Conservation (phyloP, 2,113 vertebrate species). For the Genyomyrus donnyi region DNA sequence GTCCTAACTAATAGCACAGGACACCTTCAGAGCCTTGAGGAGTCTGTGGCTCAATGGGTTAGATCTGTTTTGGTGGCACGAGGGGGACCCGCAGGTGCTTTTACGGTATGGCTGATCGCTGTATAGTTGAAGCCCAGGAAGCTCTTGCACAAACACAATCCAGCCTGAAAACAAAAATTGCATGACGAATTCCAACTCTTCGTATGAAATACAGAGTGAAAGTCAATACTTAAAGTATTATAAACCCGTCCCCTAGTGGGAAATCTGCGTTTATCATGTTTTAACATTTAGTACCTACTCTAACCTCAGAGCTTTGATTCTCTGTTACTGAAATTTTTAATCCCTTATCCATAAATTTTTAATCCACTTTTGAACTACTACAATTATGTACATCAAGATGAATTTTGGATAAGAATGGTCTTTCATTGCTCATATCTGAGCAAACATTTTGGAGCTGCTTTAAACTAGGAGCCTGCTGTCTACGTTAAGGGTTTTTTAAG, state of each 20-base stretch:
- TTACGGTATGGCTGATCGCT: neutral
- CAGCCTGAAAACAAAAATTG: neutral
- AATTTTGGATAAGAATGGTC: slow-evolving; percentile 47
- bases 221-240: slow-evolving; percentile 12
- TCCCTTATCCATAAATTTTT: slow-evolving; percentile 29
- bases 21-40: neutral
- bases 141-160: neutral
- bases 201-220: slow-evolving; percentile 24
- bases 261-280: slow-evolving; percentile 34
- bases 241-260: slow-evolving; percentile 12
- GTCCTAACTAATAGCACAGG: neutral
- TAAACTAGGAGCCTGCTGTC: neutral
- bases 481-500: neutral
- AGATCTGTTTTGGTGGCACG: neutral
- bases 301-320: slow-evolving; percentile 20
- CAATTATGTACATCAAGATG: slow-evolving; percentile 37
- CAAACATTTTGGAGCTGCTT: neutral
- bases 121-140: neutral
- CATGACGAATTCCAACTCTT: slow-evolving; percentile 23
- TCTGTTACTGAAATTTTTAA: slow-evolving; percentile 42
- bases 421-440: neutral
- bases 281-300: slow-evolving; percentile 3
- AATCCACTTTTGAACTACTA: slow-evolving; percentile 45
- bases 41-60: neutral
- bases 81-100: neutral